Base-by-base conservation (phyloP, 2,113 vertebrate genomes). In the Hippopotamus amphibius region DNA sequence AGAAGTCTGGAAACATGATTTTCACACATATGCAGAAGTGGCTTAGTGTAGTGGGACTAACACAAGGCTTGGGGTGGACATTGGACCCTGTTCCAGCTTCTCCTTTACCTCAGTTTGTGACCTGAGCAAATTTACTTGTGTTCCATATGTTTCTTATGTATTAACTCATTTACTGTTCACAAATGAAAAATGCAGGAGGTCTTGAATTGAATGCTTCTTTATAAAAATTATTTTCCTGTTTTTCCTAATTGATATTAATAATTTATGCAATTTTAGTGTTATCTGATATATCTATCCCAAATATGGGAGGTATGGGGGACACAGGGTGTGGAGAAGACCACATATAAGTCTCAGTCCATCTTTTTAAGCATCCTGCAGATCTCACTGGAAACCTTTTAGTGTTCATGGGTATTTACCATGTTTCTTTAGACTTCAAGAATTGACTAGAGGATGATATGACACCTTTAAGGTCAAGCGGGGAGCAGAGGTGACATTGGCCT, bases 311-410 rank as follows among this genome's bases (percentile, higher is more conserved):
- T 72, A 2, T 41, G 30, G 16, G n/a, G 46, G 3, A 86, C 15
- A 28, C 2, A 7, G 41, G 10, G 8, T 22, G 8, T 53, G 4
- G n/a, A 28, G 1, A 33, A 4, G 21, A 76, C 28, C 1, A 6
- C 13, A 30, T 26, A 19, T 1, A 76, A 33, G 61, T 61, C 17
- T 82, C 55, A 17, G 24, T 33, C 11, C 15, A 69, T 69, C 5
- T 66, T 55, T 82, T 76, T 69, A 74, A 81, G 43, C 17, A 59
- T n/a, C 80, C 22, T 57, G 92, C 53, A 66, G 41, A 28, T 46
- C 17, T 76, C 81, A 48, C 16, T 66, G 68, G 71, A 80, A 71
- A 88, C 0, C 0, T 59, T 61, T 92, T n/a, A 61, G 1, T 19
- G 5, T 63, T 76, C 15, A 22, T 37, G 41, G 16, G 19, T 68